phyloP scores from a whole-genome alignment of 35 echinoderm and acorn worm genomes.

The Apostichopus californicus region DNA sequence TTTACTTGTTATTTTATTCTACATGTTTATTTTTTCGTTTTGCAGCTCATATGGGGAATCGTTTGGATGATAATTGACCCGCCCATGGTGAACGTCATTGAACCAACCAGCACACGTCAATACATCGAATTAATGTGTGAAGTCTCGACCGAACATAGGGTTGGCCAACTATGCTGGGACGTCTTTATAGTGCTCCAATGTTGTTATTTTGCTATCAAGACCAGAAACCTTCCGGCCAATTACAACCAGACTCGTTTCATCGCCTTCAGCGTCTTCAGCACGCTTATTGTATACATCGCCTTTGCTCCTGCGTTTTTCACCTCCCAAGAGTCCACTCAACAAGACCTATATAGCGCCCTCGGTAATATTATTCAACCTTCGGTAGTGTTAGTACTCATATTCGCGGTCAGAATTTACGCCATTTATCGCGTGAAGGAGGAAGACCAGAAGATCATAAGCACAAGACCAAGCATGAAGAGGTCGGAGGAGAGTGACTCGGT shows the following conservation, averaged over 20 bases:
- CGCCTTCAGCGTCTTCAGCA: constrained; percentile 32
- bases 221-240: constrained; percentile 71
- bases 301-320: constrained; percentile 50
- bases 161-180: constrained; percentile 47
- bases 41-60: constrained; percentile 13
- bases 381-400: constrained; percentile 24
- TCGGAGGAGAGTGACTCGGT: background rate
- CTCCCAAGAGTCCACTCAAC: background rate
- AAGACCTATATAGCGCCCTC: constrained; percentile 31
- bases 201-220: constrained; percentile 63
- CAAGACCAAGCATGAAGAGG: background rate
- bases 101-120: background rate
- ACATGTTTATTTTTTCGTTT: background rate
- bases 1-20: too few species aligned
- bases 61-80: constrained; percentile 3
- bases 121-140: background rate
- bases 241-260: constrained; percentile 69
- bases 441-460: constrained; percentile 1
- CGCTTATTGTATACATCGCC: constrained; percentile 5
- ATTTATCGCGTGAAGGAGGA: constrained; percentile 8
- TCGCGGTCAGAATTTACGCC: constrained; percentile 14
- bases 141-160: background rate
- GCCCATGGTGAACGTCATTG: background rate
- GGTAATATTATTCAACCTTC: constrained; percentile 20
- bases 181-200: constrained; percentile 45